Evolutionary conservation across 2,113 vertebrate genomes (phyloP).

Genomic region (Alouatta palliata): DNA sequence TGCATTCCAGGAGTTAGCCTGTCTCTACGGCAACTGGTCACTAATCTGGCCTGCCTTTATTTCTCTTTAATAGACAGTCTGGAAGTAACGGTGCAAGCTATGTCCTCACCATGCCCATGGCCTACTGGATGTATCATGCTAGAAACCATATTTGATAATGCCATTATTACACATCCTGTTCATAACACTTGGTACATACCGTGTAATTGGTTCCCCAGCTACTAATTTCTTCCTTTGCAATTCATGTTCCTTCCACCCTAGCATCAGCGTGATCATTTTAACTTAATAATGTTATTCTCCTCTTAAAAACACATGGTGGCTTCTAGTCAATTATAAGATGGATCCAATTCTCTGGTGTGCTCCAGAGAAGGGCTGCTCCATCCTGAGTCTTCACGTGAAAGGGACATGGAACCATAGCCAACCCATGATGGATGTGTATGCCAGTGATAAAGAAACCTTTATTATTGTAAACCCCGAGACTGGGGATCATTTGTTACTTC

Average conservation of each 20-base stretch:
- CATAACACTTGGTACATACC: background rate
- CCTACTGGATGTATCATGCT: background rate
- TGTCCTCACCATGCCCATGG: background rate
- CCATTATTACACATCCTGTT: background rate
- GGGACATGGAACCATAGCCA: background rate
- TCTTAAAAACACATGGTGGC: background rate
- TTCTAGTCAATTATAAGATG: background rate
- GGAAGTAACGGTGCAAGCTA: background rate
- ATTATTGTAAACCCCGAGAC: background rate
- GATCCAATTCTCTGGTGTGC: background rate
- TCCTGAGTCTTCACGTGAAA: background rate
- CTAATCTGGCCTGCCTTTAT: slow-evolving; percentile 51
- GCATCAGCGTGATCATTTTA: background rate
- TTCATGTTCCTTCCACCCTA: background rate
- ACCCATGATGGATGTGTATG: accelerated
- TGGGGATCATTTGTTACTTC: background rate
- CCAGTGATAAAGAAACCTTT: background rate
- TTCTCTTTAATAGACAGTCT: slow-evolving; percentile 38
- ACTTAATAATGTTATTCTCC: background rate
- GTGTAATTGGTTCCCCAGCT: background rate
- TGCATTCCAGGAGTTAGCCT: slow-evolving; percentile 60
- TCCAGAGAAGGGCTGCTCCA: background rate
- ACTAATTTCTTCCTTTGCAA: background rate
- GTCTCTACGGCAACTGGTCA: slow-evolving; percentile 72
- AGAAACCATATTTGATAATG: background rate